Percentiles rank a stretch among this genome's conserved stretches.
Conservation (phyloP, 2,888 invertebrate species). For the Diloba caeruleocephala region DNA sequence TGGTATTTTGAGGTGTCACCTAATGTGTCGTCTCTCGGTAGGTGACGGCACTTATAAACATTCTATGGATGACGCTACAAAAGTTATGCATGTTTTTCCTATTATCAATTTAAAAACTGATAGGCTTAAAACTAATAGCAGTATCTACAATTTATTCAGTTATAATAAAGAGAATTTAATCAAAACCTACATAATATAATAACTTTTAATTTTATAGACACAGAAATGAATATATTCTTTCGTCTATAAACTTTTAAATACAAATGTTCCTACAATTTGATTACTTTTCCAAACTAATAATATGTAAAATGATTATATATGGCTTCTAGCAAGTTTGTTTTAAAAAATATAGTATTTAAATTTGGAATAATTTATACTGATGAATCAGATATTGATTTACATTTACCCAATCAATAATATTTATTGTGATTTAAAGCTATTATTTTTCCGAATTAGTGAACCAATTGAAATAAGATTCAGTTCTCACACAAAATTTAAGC, state of each 20-base stretch:
- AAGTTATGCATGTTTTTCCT: slow-evolving; percentile 64
- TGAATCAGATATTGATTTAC: slow-evolving; percentile 22
- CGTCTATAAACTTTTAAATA: slow-evolving; percentile 70
- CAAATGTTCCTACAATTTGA: slow-evolving; percentile 71
- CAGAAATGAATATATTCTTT: slow-evolving; percentile 70
- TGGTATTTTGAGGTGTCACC: slow-evolving; percentile 70
- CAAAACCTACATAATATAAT: slow-evolving; percentile 65
- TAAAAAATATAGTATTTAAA: slow-evolving; percentile 37
- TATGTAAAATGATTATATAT: slow-evolving; percentile 56
- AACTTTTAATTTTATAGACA: slow-evolving; percentile 70
- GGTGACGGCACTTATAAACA: slow-evolving; percentile 70
- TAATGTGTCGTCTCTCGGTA: slow-evolving; percentile 76
- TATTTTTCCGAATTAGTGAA: neutral
- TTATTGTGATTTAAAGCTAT: slow-evolving; percentile 8
- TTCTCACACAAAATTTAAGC: too few relatives aligned
- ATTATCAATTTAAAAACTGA: slow-evolving; percentile 67
- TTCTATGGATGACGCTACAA: slow-evolving; percentile 48
- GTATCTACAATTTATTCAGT: slow-evolving; percentile 74
- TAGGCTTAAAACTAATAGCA: slow-evolving; percentile 62
- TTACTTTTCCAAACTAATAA: slow-evolving; percentile 63
- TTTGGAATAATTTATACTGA: slow-evolving; percentile 17
- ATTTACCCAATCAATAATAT: slow-evolving; percentile 10
- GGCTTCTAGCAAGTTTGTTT: slow-evolving; percentile 51
- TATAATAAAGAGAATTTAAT: slow-evolving; percentile 76
- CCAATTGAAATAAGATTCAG: too few relatives aligned